Evolutionary conservation across 2,888 invertebrate genomes (phyloP), one percentile per base, ranked within the genome.

Genomic region (Masnerella sp.): DNA sequence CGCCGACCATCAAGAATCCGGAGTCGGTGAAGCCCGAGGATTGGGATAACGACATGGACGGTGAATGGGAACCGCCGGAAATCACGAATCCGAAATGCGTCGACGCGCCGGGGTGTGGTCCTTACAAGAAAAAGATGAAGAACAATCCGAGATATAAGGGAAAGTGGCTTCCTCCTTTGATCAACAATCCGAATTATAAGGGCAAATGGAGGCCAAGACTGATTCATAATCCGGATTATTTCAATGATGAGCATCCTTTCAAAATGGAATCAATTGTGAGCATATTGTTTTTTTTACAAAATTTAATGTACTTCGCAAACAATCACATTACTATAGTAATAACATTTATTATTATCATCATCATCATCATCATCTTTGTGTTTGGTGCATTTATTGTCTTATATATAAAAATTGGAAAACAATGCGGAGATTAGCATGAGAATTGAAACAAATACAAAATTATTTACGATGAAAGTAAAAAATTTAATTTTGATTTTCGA

Each of bases 31-130:
- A 96, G 88, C 99, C 99, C 0, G 92, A 91, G 0, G 99, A 99
- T 88, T 99, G 99, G 98, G 99, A 99, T 88, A 92, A 94, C 12
- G 98, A 98, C 77, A 99, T 99, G 94, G 99, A 99, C 88, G 99
- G 99, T 0, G 95, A 95, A 84, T 99, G 99, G 99, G 99, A 99
- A 88, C 93, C 99, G 2, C 96, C 98, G 0, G 90, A 96, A 59
- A 92, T 98, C 22, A 93, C 94, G 81, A 99, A 99, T 89, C 96
- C 98, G 0, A 89, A 89, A 2, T 99, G 98, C 84, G 90, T 90
- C 77, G 88, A 89, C 42, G 90, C 88, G 7, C 90, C 93, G 1
- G 99, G 99, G 9, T 99, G 99, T 89, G 99, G 99, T 0, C 89
- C 89, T 38, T 99, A 99, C 96, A 91, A 91, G 76, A 90, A 95